These are phyloP conservation scores for Lophius americanus DNA, from an alignment of 2,797 vertebrate species.

Conservation along the genomic window DNA sequence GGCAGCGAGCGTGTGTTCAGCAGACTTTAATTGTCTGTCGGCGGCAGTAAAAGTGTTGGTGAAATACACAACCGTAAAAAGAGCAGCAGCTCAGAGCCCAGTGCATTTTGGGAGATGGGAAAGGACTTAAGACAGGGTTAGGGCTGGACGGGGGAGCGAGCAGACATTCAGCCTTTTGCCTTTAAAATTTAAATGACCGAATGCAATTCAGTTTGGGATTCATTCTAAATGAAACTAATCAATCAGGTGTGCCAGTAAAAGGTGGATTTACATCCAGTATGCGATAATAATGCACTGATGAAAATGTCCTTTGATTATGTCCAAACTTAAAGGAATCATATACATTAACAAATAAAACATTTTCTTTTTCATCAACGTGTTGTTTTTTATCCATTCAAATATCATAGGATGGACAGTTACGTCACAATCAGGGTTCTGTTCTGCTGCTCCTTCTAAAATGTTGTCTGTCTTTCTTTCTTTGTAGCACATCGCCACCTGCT, in stretches of 20 bases:
- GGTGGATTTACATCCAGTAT: conserved; percentile 1
- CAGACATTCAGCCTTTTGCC: conserved; percentile 28
- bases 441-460: not conserved
- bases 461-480: conserved; percentile 4
- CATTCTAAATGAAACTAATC: conserved; percentile 26
- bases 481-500: conserved; percentile 42
- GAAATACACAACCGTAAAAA: conserved; percentile 77
- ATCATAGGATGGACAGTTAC: not conserved
- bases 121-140: conserved; percentile 26
- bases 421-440: not conserved
- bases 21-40: conserved; percentile 78
- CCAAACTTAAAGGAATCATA: not conserved
- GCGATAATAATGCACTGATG: conserved; percentile 3
- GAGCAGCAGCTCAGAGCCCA: conserved; percentile 32
- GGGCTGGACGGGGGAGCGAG: conserved; percentile 16
- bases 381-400: not conserved
- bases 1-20: conserved; percentile 76
- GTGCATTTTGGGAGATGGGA: conserved; percentile 44
- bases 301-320: conserved; percentile 1
- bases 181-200: conserved; percentile 21
- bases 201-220: conserved; percentile 31
- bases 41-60: conserved; percentile 69
- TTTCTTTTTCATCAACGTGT: not conserved
- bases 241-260: conserved; percentile 20
- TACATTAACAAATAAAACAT: not conserved